Percentiles rank a stretch among this genome's conserved stretches.
Conservation (phyloP, 2,888 invertebrate species). For the Eilema griseolum region DNA sequence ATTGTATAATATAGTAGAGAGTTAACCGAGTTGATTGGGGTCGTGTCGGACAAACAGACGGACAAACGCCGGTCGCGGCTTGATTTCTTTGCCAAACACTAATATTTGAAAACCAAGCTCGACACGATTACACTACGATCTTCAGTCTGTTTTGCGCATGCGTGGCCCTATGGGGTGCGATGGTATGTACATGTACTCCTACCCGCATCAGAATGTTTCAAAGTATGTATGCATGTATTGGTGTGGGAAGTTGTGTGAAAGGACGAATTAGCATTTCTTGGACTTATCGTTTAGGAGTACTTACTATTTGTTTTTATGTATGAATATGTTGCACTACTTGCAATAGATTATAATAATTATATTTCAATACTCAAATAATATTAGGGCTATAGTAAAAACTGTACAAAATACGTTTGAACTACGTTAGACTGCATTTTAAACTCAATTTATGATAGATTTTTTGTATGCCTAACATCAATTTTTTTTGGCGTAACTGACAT, state of each 20-base stretch:
- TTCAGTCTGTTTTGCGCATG: constrained; percentile 53
- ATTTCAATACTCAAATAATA: no score
- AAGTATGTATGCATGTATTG: constrained; percentile 12
- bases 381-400: no score
- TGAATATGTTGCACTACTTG: neutral
- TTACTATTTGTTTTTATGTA: neutral
- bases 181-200: constrained; percentile 15
- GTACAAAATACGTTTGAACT: no score
- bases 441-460: no score
- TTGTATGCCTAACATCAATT: no score
- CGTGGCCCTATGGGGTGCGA: constrained; percentile 27
- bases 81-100: constrained; percentile 85
- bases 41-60: constrained; percentile 56
- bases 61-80: constrained; percentile 62
- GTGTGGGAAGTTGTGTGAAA: constrained; percentile 3
- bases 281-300: neutral
- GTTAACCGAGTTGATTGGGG: constrained; percentile 64
- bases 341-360: no score
- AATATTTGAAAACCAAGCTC: constrained; percentile 81
- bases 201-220: constrained; percentile 24
- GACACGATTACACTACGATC: constrained; percentile 72
- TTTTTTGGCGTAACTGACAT: no score
- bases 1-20: constrained; percentile 48
- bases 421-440: no score
- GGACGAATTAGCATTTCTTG: constrained; percentile 6